Evolutionary conservation across 2,113 vertebrate genomes (phyloP), one percentile per base, ranked within the genome.

Genomic region (Epinephelus moara): DNA sequence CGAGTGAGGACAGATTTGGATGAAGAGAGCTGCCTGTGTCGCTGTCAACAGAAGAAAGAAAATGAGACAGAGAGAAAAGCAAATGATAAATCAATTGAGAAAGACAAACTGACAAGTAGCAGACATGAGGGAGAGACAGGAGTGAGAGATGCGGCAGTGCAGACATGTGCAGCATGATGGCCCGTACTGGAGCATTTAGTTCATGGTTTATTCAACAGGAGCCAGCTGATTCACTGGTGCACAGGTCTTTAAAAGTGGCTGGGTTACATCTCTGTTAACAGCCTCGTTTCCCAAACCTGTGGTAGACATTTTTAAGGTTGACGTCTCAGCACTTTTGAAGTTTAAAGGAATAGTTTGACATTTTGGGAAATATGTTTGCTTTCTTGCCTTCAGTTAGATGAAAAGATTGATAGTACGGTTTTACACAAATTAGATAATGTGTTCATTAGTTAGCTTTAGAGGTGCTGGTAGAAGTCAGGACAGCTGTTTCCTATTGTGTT

Each of bases 161-260:
- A 78, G 79, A 71, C 47, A 62, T 67, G 21, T 62, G 21, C 47
- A 56, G 70, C 33, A 42, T 23, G 33, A 84, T 49, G 69, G 37
- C 12, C 25, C 21, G 13, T 47, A 14, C 49, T 40, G 55, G 56
- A 78, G 70, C 77, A 63, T 79, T 79, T 68, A 77, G 18, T 47
- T 91, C 80, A 84, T 89, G 77, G 30, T 81, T 91, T 86, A 78
- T 89, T 91, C 67, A 89, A 3, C 45, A 70, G 57, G 50, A 75
- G 67, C 47, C 73, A 30, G 73, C 69, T 81, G 76, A 85, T 70
- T 82, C 70, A 15, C 40, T 30, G n/a, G 13, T 30, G 25, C 69
- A 52, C 33, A 0, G 40, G 15, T 80, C 63, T 70, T 56, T 60
- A 61, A 80, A 47, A 75, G 23, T 72, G 66, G 14, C 70, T 21